Base-by-base conservation (phyloP, 2,113 vertebrate genomes). In the Silurus asotus region DNA sequence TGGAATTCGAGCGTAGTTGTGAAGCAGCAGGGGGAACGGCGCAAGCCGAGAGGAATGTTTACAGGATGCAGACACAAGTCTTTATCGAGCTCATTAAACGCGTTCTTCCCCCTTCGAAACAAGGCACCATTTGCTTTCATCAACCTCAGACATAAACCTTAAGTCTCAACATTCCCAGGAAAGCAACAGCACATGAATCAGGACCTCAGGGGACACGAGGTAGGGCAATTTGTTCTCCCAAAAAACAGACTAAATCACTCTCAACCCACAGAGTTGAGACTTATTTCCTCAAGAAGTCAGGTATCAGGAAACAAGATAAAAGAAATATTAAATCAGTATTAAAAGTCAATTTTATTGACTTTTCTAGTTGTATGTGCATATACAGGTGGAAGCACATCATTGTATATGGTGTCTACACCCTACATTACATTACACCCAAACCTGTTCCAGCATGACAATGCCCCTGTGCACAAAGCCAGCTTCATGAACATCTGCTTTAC, bases 21-120 rank as follows among this genome's bases (percentile, higher is more conserved):
- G 93, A 94, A 94, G 89, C 93, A 88, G 89, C 92, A 81, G 92
- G 87, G 88, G 90, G 92, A 77, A 76, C 86, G 83, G 80, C 89
- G 88, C 45, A 90, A 82, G 87, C 82, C 72, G 88, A 87, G 86
- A 92, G 91, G 91, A 94, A 91, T 87, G 88, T 90, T 90, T 88
- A 90, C 82, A 81, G 82, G 87, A 88, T 84, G 87, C 69, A 84
- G 89, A 87, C 84, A 37, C 48, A 72, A 81, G 84, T 84, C 77
- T 90, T 86, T 88, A 89, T 89, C 87, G 72, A 88, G 70, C 70
- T 72, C 82, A 82, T 85, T 81, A 86, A 86, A 87, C 13, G 13
- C 70, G 83, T 87, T 84, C 64, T 87, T 84, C 83, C 64, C 86
- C 85, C 70, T 37, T 37, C 72, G 25, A 72, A 84, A 82, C 88